Evolutionary conservation across 23 tunicate genomes (phyloP).

Genomic region (Styela clava): DNA sequence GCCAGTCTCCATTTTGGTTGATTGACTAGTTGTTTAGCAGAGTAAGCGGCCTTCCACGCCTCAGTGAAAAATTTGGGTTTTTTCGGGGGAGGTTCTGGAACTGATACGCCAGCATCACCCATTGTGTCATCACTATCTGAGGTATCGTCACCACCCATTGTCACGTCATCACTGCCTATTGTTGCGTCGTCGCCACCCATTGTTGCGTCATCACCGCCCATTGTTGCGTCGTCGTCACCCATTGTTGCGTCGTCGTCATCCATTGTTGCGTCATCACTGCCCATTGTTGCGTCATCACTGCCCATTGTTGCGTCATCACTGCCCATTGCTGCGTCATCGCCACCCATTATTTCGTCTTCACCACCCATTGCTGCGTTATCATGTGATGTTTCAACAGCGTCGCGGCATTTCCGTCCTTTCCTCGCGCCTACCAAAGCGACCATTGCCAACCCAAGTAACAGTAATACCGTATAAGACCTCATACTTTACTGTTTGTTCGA

Average conservation of each 20-base stretch:
- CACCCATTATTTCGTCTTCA: not conserved
- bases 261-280: not conserved
- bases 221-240: not conserved
- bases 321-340: not conserved
- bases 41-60: not conserved
- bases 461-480: not conserved
- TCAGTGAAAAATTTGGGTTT: not conserved
- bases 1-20: constrained; percentile 16
- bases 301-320: not conserved
- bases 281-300: not conserved
- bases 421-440: not conserved
- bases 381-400: too few species aligned
- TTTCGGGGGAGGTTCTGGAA: not conserved
- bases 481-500: too few species aligned
- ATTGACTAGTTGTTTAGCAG: not conserved
- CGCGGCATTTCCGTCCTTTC: not conserved
- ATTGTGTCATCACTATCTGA: not conserved
- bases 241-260: not conserved
- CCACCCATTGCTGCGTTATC: too few species aligned
- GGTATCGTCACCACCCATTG: not conserved
- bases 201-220: not conserved
- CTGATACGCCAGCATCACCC: not conserved
- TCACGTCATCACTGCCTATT: not conserved
- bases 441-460: not conserved
- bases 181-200: not conserved